These are phyloP conservation scores for Hippocampus mohnikei DNA, from an alignment of 2,113 vertebrate genomes.

Conservation along the genomic window DNA sequence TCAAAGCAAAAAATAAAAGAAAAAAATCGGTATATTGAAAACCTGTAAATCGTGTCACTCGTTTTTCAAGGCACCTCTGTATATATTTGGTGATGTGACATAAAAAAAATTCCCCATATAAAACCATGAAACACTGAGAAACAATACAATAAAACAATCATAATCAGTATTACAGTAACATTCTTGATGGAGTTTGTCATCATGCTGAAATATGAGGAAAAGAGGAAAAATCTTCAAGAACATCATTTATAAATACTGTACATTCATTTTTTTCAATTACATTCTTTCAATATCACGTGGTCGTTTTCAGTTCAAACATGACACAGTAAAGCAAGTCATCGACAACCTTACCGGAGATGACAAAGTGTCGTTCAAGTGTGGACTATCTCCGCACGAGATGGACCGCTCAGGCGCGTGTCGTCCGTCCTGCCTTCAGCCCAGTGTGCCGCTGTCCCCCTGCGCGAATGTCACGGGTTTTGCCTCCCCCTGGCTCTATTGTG, in stretches of 20 bases:
- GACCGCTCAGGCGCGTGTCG: conserved; percentile 13
- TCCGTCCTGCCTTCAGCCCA: conserved; percentile 34
- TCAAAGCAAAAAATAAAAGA: background rate
- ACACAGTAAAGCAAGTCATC: background rate
- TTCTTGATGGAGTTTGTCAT: background rate
- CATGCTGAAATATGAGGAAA: background rate
- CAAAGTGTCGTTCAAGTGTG: conserved; percentile 47
- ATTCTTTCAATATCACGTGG: background rate
- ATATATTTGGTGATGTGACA: background rate
- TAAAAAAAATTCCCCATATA: background rate
- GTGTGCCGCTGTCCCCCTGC: conserved; percentile 35
- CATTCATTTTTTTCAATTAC: background rate
- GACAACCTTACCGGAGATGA: conserved; percentile 56
- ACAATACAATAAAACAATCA: background rate
- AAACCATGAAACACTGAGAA: background rate
- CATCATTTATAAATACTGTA: background rate
- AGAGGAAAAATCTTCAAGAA: background rate
- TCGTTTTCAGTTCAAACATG: background rate
- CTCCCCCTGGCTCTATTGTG: conserved; percentile 9
- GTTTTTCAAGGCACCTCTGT: background rate
- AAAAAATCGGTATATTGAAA: background rate
- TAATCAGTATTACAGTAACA: background rate
- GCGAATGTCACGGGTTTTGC: conserved; percentile 52
- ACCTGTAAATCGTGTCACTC: background rate
- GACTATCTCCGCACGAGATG: conserved; percentile 57